These are phyloP conservation scores for Rhinolophus sinicus DNA, from an alignment of 2,113 vertebrate species.

Conservation along the genomic window DNA sequence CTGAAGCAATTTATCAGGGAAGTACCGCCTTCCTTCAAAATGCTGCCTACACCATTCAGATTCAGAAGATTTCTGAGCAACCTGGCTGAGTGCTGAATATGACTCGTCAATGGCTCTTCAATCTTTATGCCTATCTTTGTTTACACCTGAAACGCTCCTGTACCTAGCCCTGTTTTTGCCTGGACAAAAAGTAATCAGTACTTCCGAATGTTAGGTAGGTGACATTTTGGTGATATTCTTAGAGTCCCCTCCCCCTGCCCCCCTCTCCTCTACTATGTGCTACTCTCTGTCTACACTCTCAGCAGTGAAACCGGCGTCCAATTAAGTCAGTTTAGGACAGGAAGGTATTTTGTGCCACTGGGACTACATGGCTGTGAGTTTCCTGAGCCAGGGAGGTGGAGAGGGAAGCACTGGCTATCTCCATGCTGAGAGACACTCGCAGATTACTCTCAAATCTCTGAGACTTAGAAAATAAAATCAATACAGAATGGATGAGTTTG, in stretches of 20 bases:
- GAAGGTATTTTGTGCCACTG: background rate
- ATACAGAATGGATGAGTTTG: background rate
- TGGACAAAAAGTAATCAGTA: background rate
- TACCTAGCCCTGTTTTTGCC: background rate
- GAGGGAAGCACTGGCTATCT: background rate
- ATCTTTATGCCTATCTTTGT: background rate
- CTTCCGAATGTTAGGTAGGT: background rate
- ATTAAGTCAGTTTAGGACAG: background rate
- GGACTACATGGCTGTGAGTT: background rate
- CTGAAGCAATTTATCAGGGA: conserved; percentile 69
- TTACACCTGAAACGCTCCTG: background rate
- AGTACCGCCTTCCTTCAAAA: conserved; percentile 72
- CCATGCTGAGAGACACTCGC: background rate
- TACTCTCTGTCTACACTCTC: background rate
- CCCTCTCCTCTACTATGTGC: background rate
- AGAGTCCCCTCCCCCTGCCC: background rate
- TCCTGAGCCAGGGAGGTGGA: background rate
- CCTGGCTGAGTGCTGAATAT: background rate
- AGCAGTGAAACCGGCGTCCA: background rate
- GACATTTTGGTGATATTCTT: background rate
- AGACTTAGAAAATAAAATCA: conserved; percentile 9
- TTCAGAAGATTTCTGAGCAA: conserved; percentile 38
- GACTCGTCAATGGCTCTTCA: background rate
- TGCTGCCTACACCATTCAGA: background rate
- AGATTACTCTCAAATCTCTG: background rate